These are phyloP conservation scores for Calonectris borealis DNA, from an alignment of 2,113 vertebrate genomes.

Conservation along the genomic window DNA sequence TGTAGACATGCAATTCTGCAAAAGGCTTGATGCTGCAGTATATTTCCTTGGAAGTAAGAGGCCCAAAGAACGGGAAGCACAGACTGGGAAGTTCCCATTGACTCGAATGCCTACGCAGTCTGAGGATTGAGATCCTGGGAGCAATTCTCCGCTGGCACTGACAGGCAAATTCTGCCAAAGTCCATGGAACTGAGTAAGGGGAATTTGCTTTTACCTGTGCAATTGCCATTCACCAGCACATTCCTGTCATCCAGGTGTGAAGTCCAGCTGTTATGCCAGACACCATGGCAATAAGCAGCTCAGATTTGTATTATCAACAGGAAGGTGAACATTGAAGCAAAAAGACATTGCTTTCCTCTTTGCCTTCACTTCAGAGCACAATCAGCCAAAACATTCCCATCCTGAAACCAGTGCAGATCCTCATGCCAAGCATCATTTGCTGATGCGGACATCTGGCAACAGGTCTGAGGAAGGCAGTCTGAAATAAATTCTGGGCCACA, in stretches of 20 bases:
- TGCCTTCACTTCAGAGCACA: neutral
- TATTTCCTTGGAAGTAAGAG: neutral
- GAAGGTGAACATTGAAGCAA: neutral
- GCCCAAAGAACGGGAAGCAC: neutral
- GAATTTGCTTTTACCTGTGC: neutral
- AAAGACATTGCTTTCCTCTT: neutral
- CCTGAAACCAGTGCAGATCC: neutral
- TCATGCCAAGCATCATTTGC: neutral
- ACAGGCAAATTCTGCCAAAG: neutral
- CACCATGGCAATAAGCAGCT: neutral
- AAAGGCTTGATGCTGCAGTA: neutral
- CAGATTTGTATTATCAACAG: neutral
- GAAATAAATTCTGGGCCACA: neutral
- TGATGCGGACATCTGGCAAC: neutral
- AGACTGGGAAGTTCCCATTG: neutral
- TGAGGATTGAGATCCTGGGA: neutral
- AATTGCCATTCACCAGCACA: accelerated
- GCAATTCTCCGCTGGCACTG: neutral
- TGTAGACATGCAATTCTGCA: neutral
- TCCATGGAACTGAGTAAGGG: accelerated
- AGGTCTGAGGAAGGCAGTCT: neutral
- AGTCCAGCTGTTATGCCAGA: neutral
- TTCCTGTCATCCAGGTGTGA: neutral
- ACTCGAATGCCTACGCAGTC: neutral
- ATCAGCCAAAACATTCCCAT: neutral